Evolutionary conservation across 2,888 invertebrate genomes (phyloP).

Genomic region (Caenorhabditis parvicauda): DNA sequence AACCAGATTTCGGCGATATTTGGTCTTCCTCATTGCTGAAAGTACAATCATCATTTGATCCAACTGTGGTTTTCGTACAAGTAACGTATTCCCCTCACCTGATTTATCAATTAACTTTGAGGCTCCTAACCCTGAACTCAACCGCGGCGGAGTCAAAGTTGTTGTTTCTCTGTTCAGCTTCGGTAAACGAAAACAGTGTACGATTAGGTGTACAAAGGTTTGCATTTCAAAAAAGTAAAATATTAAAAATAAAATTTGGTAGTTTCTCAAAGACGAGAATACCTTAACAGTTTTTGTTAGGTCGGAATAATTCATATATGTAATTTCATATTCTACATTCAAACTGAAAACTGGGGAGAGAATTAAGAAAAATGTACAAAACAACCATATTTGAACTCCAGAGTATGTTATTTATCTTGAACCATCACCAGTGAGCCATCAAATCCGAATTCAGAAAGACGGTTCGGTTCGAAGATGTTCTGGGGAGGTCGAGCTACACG

Average conservation of each 20-base stretch:
- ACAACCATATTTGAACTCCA: too few species aligned
- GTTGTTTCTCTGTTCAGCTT: conserved; percentile 27
- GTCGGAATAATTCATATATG: too few species aligned
- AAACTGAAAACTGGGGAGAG: too few species aligned
- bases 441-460: too few species aligned
- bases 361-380: too few species aligned
- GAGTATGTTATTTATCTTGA: too few species aligned
- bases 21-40: conserved; percentile 51
- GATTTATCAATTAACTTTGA: background rate
- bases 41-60: conserved; percentile 56
- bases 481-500: conserved; percentile 42
- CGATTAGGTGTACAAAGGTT: conserved; percentile 31
- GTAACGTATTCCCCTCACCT: conserved; percentile 7
- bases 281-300: too few species aligned
- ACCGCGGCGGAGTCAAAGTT: conserved; percentile 29
- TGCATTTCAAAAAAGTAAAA: background rate
- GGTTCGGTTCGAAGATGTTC: conserved; percentile 38
- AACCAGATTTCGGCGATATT: conserved; percentile 32
- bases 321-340: too few species aligned
- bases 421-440: too few species aligned
- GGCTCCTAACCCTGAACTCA: conserved; percentile 34
- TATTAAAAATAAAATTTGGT: background rate
- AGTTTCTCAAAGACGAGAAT: background rate
- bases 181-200: conserved; percentile 18
- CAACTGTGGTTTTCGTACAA: conserved; percentile 53